Conservation (phyloP, 2,797 vertebrate species). For the Falco peregrinus region DNA sequence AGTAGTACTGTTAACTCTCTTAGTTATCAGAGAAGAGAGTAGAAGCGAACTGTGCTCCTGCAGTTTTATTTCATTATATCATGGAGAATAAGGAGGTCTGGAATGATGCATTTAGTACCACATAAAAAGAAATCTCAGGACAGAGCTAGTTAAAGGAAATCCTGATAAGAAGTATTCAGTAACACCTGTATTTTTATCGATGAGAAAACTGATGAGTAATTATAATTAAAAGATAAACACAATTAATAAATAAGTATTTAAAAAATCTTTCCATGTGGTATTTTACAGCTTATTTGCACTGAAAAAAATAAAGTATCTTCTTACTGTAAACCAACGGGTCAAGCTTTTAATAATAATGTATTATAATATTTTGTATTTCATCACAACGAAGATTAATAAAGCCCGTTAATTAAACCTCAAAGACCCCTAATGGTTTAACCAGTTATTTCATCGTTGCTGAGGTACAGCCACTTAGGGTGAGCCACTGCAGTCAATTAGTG, state of each 20-base stretch:
- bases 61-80: not conserved
- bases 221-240: not conserved
- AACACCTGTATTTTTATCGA: not conserved
- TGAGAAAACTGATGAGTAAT: not conserved
- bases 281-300: not conserved
- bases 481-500: constrained; percentile 10
- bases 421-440: constrained; percentile 8
- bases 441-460: not conserved
- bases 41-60: not conserved
- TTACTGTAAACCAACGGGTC: not conserved
- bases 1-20: not conserved
- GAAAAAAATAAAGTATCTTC: not conserved
- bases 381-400: not conserved
- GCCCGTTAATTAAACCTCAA: not conserved
- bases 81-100: not conserved
- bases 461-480: not conserved
- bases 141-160: not conserved
- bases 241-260: not conserved
- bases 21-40: not conserved
- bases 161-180: not conserved
- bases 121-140: not conserved
- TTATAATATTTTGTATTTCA: not conserved
- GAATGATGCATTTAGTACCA: not conserved
- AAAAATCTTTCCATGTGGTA: not conserved
- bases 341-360: not conserved